phyloP scores from a whole-genome alignment of 2,113 vertebrate species.

The Pomatorhinus ruficollis region DNA sequence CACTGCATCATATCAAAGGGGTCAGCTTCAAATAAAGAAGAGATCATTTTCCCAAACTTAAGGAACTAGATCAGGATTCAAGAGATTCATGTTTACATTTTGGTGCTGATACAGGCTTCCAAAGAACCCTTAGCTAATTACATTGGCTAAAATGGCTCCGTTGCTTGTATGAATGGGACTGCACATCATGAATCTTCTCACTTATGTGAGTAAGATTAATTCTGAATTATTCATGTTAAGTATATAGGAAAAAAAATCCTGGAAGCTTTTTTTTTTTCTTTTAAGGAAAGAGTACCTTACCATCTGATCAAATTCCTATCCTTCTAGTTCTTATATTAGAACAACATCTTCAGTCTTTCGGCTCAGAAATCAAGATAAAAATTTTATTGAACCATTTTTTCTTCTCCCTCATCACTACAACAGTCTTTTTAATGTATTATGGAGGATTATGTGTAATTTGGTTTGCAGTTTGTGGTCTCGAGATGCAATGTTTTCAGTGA shows the following conservation, averaged over 20 bases:
- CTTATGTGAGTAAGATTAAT: constrained; percentile 1
- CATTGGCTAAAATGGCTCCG: neutral
- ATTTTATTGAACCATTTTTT: neutral
- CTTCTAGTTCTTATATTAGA: neutral
- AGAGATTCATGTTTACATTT: neutral
- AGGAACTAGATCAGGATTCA: neutral
- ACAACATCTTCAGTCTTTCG: neutral
- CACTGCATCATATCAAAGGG: neutral
- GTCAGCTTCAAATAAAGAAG: neutral
- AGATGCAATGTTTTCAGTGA: neutral
- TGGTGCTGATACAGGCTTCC: neutral
- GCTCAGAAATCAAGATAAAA: neutral
- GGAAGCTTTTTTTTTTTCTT: neutral
- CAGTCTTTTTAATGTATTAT: neutral
- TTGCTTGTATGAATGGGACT: neutral
- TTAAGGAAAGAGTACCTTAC: neutral
- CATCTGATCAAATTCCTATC: neutral
- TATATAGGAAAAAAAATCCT: neutral
- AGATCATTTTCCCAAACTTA: neutral
- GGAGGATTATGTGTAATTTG: neutral
- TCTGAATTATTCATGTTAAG: neutral
- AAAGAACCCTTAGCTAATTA: neutral
- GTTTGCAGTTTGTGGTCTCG: neutral
- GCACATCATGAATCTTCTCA: neutral
- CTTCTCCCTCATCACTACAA: neutral